Base-by-base conservation (phyloP, 2,797 vertebrate genomes). In the Synaphobranchus kaupii region DNA sequence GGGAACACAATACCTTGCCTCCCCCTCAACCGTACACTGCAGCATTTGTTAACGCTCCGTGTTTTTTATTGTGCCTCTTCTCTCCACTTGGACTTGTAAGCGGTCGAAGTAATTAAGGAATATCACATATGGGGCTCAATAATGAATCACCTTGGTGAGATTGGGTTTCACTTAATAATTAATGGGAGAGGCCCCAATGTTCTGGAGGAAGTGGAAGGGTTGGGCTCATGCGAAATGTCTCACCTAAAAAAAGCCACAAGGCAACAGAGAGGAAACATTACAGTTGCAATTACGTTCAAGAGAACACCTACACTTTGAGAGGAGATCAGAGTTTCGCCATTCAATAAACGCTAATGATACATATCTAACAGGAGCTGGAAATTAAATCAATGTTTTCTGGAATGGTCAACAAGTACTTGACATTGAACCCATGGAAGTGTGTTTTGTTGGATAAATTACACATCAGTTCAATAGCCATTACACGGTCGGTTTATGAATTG, bases 131-230 rank as follows among this genome's bases (percentile, higher is more conserved):
- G 54, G 84, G 89, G 81, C 60, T 91, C 83, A 92, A 90, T 82
- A 89, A 92, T 92, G 86, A 90, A 86, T 89, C 86, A 92, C 87
- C 87, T 28, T 22, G 20, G 66, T 85, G 80, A 90, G 87, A 81
- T 87, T 87, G 82, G 73, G 84, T 91, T 90, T 90, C 90, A 63
- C 80, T 92, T 76, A 91, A 92, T 91, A 89, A 91, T 90, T 91
- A 28, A 92, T 88, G 60, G 78, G 71, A 88, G 44, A 48, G 47
- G 9, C 20, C 73, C 34, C 76, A 2, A 20, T 80, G 76, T n/a
- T 80, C 76, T 22, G 44, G 39, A 25, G 76, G 76, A 80, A 48
- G 20, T 17, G 15, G 34, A 39, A 73, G 13, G 68, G 39, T 20
- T 76, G 2, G 39, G 13, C 73, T 76, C 34, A 47, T 17, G 5